Evolutionary conservation across 2,113 vertebrate species (phyloP).

Genomic region (Asarcornis scutulata): DNA sequence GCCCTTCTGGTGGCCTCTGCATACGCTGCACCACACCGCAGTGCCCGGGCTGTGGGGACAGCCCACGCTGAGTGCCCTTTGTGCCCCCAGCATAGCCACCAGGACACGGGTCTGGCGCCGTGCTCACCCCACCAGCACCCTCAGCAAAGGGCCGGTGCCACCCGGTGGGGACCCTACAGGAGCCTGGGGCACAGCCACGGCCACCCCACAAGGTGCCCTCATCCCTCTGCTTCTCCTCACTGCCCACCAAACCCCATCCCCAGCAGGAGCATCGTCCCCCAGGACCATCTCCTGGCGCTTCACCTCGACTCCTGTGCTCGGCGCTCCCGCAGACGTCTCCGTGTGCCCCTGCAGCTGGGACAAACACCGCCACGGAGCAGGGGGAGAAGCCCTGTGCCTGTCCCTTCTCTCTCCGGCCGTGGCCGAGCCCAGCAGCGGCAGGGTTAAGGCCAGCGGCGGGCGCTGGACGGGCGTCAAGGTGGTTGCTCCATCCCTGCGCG

Average conservation of each 20-base stretch:
- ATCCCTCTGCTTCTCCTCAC: rapidly evolving
- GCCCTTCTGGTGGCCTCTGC: background rate
- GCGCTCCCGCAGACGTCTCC: background rate
- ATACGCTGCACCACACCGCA: background rate
- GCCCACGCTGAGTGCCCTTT: background rate
- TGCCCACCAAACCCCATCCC: background rate
- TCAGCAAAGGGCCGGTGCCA: background rate
- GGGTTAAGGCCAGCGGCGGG: constrained; percentile 56
- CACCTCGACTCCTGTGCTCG: background rate
- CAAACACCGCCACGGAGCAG: rapidly evolving
- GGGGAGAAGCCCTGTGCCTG: background rate
- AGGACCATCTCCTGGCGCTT: background rate
- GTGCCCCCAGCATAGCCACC: background rate
- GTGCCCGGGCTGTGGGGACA: background rate
- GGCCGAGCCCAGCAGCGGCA: background rate
- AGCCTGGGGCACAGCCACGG: rapidly evolving
- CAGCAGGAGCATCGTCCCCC: background rate
- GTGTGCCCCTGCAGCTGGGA: rapidly evolving
- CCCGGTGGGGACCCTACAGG: background rate
- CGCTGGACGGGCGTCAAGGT: constrained; percentile 68
- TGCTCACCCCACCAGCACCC: background rate
- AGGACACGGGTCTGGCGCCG: background rate
- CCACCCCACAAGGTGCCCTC: rapidly evolving
- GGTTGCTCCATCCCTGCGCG: constrained; percentile 61
- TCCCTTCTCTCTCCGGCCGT: rapidly evolving